Evolutionary conservation across 1,140 invertebrate species (phyloP), one percentile per base, ranked within the genome.

Genomic region (Leptoteleia sp.): DNA sequence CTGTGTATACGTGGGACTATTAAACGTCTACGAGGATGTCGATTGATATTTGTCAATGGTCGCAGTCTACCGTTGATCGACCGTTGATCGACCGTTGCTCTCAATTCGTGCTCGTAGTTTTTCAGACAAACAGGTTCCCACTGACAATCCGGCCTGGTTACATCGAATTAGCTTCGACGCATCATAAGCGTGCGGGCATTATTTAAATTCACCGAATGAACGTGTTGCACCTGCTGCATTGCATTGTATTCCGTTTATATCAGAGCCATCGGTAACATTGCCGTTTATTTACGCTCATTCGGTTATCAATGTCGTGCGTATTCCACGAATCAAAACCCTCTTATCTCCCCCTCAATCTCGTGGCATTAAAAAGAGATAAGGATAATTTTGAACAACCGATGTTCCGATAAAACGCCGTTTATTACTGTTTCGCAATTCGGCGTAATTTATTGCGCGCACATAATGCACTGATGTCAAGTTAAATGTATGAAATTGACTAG

Each of bases 91-190:
- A 62, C 42, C 59, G 52, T 19, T 71, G 81, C 22, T 78, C 78
- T 67, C 64, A 8, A 65, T 79, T 79, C 67, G 19, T 52, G 47
- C 33, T 15, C 16, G 50, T 40, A 70, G 38, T 70, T 80, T 81
- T 81, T 77, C 62, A 76, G 67, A 81, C 67, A 78, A 83, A 83
- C 76, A 72, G 70, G 77, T 79, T 83, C 67, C 57, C 68, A 59
- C 61, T 80, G 42, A 76, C 81, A 83, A 82, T 84, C 82, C 80
- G 83, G 78, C 81, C 84, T 79, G 79, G 75, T 81, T 85, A 75
- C 80, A 76, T 82, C 76, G 70, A 72, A 81, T 81, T 84, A 81
- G 55, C 72, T 84, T 57, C 8, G 48, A 48, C 40, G 57, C 75
- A 73, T 71, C 73, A 45, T 73, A 79, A 78, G 25, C 67, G 45